Evolutionary conservation across 2,888 invertebrate species (phyloP), one percentile per base, ranked within the genome.

Genomic region (Iphiclides podalirius): DNA sequence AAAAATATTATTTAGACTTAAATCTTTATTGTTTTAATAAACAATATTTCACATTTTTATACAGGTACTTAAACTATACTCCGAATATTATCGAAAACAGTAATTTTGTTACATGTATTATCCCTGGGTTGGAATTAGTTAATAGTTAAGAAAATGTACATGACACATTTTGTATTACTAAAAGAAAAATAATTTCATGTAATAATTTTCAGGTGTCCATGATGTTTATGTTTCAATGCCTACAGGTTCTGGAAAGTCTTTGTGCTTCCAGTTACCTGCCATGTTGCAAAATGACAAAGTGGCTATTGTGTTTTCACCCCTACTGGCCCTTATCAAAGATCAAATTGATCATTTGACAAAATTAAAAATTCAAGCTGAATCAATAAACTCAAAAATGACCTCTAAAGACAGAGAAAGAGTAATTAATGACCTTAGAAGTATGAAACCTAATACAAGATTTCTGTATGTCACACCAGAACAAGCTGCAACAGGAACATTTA

Each of bases 191-290:
- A 9, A 28, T 28, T 6, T 28, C 2, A 28, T 28, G 17, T 17
- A 47, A 46, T 54, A 33, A 14, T 57, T 85, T 90, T 54, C 73
- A 96, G 96, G 93, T 60, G 92, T 94, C 61, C 91, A 93, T 64
- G 99, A 99, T 93, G 95, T 98, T 0, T 97, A 95, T 74, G 93
- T 99, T 8, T 98, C 96, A 56, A 98, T 99, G 98, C 99, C 99
- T 1, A 99, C 99, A 3, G 99, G 99, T 11, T 95, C 96, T 28
- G 99, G 99, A 31, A 99, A 99, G 87, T 99, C 98, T 0, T 85
- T 99, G 13, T 98, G 98, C 79, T 99, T 97, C 82, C 99, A 99
- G 79, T 88, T 99, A 57, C 99, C 99, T 26, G 97, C 98, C 0
- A 91, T 98, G 59, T 86, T 97, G 64, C 91, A 93, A 58, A 91